These are phyloP conservation scores for Aphelocoma californica DNA, from an alignment of 2,797 vertebrate species.

Conservation along the genomic window DNA sequence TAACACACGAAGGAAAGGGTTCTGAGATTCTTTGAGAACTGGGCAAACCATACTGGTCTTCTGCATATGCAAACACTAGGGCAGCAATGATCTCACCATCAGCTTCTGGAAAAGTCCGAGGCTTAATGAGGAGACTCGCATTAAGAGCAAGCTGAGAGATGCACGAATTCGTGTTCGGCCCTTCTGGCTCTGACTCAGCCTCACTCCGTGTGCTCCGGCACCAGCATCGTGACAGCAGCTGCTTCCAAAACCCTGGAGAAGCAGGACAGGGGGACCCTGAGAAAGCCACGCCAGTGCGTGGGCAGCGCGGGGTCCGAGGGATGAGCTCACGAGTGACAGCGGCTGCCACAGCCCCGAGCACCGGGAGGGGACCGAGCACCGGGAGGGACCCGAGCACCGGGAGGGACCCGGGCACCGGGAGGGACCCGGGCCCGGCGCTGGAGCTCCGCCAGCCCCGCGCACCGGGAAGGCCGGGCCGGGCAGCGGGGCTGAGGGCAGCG, in stretches of 20 bases:
- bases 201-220: rapidly evolving
- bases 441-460: background rate
- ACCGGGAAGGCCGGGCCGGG: background rate
- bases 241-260: background rate
- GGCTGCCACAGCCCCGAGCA: background rate
- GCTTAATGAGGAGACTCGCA: background rate
- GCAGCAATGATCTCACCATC: background rate
- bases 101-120: background rate
- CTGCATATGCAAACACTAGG: background rate
- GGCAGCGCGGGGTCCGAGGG: rapidly evolving
- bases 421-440: background rate
- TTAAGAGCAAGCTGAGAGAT: background rate
- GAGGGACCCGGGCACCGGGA: too few relatives aligned
- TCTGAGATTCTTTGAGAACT: background rate
- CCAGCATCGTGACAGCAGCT: background rate
- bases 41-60: rapidly evolving
- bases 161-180: background rate
- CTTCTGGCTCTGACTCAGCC: background rate
- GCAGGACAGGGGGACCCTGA: rapidly evolving
- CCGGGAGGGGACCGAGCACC: background rate
- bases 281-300: background rate
- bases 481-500: background rate
- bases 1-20: rapidly evolving
- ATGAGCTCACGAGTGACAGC: background rate
- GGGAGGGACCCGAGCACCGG: too few relatives aligned